Evolutionary conservation across 1,140 invertebrate species (phyloP), one percentile per base, ranked within the genome.

Genomic region (Camponotus vicinus): DNA sequence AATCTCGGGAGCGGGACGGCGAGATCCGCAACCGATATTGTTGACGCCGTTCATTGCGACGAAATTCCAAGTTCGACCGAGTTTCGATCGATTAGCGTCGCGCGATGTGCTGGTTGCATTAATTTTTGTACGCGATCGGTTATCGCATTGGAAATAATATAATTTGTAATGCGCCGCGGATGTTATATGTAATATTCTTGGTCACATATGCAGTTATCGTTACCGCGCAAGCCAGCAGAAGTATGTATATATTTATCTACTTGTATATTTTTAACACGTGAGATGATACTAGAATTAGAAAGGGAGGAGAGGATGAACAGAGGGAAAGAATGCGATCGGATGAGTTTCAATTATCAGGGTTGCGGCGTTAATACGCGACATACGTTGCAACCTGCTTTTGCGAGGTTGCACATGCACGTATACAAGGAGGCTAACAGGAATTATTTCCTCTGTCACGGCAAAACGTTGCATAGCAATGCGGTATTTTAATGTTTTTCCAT

Each of bases 1-100:
- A 93, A 92, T 92, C 89, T 83, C 77, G 45, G 70, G 73, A 76
- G 52, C 66, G 88, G 21, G 79, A 73, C 37, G 27, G 13, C 15
- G 49, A 70, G 32, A 45, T 49, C 76, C 55, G 63, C 73, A 49
- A 70, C 69, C 87, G 61, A 82, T 86, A 82, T 82, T 63, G 69
- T 89, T 76, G 49, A n/a, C 9, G n/a, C 11, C 15, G 13, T 40
- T 78, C 76, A 27, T 42, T 34, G 37, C 52, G 61, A 52, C 79
- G 18, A 61, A 55, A 73, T 73, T 83, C 32, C 55, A 75, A 83
- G 79, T 83, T 73, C 18, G 37, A 40, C 7, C 15, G 55, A 45
- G 32, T 49, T 37, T n/a, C 27, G 55, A 61, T 73, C 79, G 69
- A 83, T 75, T 63, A 49, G 49, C 7, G 1, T 11, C 5, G 45